Evolutionary conservation across 2,888 invertebrate genomes (phyloP).

Genomic region (Endotricha flammealis): DNA sequence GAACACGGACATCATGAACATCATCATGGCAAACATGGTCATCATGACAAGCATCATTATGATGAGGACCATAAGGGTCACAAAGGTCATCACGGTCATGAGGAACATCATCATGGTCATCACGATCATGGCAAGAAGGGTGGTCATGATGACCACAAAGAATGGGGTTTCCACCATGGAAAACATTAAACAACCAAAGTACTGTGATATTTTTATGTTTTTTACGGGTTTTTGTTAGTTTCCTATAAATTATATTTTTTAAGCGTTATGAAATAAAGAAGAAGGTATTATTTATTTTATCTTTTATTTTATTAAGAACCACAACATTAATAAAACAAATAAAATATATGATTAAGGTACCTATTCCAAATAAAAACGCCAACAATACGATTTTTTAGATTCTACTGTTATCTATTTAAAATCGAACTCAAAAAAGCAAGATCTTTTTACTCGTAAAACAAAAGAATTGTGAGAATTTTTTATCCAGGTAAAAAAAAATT

Average conservation of each 20-base stretch:
- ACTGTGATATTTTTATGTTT: slow-evolving; percentile 56
- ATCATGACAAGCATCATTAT: slow-evolving; percentile 67
- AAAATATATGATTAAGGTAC: too few relatives aligned
- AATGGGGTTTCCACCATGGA: slow-evolving; percentile 69
- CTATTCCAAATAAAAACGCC: too few relatives aligned
- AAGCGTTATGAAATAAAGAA: slow-evolving; percentile 26
- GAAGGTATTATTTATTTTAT: slow-evolving; percentile 19
- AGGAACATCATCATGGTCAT: slow-evolving; percentile 68
- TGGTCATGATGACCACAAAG: slow-evolving; percentile 63
- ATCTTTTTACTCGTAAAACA: too few relatives aligned
- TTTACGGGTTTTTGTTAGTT: slow-evolving; percentile 43
- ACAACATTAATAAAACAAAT: too few relatives aligned
- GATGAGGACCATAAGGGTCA: slow-evolving; percentile 69
- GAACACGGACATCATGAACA: slow-evolving; percentile 65
- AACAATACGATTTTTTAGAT: too few relatives aligned
- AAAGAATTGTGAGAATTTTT: too few relatives aligned
- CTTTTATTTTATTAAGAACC: background rate
- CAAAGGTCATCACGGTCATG: slow-evolving; percentile 70
- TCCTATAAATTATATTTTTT: slow-evolving; percentile 36
- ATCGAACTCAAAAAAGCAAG: too few relatives aligned
- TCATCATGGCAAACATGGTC: slow-evolving; percentile 65
- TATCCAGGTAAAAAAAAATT: too few relatives aligned
- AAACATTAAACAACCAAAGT: slow-evolving; percentile 55
- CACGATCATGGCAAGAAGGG: slow-evolving; percentile 73
- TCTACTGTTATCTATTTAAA: too few relatives aligned